A percentile compares a stretch with the other conserved stretches of the same genome.
These are phyloP conservation scores for Styela plicata DNA, from an alignment of 23 tunicate species.

Conservation along the genomic window DNA sequence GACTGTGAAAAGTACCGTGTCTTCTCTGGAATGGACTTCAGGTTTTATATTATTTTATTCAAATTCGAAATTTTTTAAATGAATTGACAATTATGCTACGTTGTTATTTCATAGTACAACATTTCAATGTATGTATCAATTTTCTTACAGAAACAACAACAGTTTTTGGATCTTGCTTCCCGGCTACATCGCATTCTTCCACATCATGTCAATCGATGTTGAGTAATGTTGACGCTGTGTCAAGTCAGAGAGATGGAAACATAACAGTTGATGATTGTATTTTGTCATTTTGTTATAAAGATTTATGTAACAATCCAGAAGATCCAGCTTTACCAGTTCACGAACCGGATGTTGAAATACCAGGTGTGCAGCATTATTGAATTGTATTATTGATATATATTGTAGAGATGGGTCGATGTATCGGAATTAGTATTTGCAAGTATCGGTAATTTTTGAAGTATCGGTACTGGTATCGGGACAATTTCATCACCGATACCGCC, in stretches of 20 bases:
- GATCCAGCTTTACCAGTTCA: neutral
- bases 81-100: too few species aligned
- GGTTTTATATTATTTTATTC: neutral
- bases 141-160: too few species aligned
- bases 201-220: neutral
- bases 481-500: too few species aligned
- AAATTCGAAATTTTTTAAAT: too few species aligned
- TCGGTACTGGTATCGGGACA: too few species aligned
- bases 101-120: too few species aligned
- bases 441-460: too few species aligned
- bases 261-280: neutral
- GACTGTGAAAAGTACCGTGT: neutral
- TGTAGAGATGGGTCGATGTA: too few species aligned
- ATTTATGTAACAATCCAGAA: neutral
- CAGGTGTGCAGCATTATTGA: too few species aligned
- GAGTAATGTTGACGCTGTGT: neutral
- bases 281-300: neutral
- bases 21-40: neutral
- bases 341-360: neutral
- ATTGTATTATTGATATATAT: too few species aligned
- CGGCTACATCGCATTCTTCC: neutral
- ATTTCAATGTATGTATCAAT: too few species aligned
- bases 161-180: neutral
- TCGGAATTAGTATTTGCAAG: too few species aligned
- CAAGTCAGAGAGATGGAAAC: neutral